Conservation (phyloP, 2,888 invertebrate species). For the Diaprepes abbreviatus region DNA sequence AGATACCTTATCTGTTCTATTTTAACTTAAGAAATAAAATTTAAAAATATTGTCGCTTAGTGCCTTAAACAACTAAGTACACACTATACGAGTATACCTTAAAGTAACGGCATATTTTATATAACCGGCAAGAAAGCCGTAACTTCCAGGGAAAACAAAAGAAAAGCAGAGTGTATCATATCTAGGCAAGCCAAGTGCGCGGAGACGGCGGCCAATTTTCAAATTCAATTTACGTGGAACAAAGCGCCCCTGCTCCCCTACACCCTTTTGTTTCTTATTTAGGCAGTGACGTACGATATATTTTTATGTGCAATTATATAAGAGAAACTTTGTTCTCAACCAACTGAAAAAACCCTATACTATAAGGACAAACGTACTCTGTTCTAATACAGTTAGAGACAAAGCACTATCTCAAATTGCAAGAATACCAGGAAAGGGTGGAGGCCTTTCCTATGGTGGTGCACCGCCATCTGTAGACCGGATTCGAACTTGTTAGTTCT, state of each 20-base stretch:
- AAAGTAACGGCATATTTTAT: constrained; percentile 19
- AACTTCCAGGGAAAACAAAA: constrained; percentile 52
- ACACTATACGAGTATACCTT: background rate
- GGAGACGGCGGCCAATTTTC: constrained; percentile 66
- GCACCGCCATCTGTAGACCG: no score
- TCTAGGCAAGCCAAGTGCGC: constrained; percentile 62
- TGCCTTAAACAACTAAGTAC: background rate
- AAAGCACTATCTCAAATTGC: no score
- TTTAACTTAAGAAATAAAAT: background rate
- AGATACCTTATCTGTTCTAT: no score
- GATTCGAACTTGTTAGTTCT: no score
- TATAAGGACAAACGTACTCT: no score
- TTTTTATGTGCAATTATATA: background rate
- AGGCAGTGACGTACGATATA: constrained; percentile 16
- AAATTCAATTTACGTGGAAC: constrained; percentile 68
- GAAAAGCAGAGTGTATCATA: constrained; percentile 60
- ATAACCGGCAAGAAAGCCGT: constrained; percentile 2
- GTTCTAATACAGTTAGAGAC: no score
- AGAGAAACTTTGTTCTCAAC: no score
- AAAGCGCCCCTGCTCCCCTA: constrained; percentile 59
- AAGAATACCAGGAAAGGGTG: no score
- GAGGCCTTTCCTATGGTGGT: no score
- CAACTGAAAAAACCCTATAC: no score
- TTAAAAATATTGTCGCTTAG: background rate
- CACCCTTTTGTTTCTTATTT: constrained; percentile 30